Evolutionary conservation across 2,113 vertebrate species (phyloP).

Genomic region (Patagioenas fasciata): DNA sequence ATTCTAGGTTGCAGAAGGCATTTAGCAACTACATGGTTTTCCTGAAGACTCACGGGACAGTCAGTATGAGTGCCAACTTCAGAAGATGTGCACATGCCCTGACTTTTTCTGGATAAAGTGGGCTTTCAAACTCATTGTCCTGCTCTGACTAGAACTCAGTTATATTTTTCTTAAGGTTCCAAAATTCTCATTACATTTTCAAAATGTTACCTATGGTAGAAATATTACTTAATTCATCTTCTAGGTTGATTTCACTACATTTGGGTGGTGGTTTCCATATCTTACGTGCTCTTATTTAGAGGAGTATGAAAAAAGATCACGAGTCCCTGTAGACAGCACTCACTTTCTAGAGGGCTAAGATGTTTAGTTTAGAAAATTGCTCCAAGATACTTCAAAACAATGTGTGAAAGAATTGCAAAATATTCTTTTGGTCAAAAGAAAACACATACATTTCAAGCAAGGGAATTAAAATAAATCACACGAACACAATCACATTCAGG

Average conservation of each 20-base stretch:
- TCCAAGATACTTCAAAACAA: not conserved
- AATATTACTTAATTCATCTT: not conserved
- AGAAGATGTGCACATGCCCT: not conserved
- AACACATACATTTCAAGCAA: slow-evolving; percentile 73
- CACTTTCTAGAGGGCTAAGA: not conserved
- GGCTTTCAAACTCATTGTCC: not conserved
- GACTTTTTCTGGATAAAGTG: not conserved
- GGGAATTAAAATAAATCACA: slow-evolving; percentile 60
- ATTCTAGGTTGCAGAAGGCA: not conserved
- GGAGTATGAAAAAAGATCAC: not conserved
- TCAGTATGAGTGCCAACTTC: accelerated
- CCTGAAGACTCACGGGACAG: not conserved
- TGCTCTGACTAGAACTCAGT: not conserved
- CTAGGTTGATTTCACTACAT: not conserved
- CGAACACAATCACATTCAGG: slow-evolving; percentile 52
- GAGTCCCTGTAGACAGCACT: not conserved
- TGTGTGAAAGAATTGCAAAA: slow-evolving; percentile 34
- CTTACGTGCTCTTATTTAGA: not conserved
- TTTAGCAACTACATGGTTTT: not conserved
- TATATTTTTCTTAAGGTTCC: not conserved
- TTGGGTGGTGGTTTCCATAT: not conserved
- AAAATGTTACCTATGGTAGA: not conserved
- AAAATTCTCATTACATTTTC: not conserved
- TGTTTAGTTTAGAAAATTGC: not conserved
- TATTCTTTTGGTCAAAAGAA: slow-evolving; percentile 69